These are phyloP conservation scores for Nesogale talazaci DNA, from an alignment of 2,113 vertebrate genomes.

Conservation along the genomic window DNA sequence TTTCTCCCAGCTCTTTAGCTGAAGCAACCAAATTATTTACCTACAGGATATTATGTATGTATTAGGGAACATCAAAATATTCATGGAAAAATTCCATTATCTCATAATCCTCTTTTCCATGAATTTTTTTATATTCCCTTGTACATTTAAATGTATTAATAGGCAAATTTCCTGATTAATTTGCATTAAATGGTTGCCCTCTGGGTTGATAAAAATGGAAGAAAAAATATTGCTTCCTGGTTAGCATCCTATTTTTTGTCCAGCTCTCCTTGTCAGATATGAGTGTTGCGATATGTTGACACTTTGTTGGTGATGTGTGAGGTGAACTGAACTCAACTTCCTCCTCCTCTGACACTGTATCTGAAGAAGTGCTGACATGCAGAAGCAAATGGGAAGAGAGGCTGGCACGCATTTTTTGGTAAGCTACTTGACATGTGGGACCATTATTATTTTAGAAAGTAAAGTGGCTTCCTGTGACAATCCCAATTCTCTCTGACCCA, in stretches of 20 bases:
- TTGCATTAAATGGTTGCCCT: background rate
- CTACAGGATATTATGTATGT: background rate
- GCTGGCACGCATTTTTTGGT: background rate
- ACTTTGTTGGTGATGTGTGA: slow-evolving; percentile 15
- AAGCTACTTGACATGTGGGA: background rate
- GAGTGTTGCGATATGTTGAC: background rate
- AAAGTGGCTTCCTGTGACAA: background rate
- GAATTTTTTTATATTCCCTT: no score
- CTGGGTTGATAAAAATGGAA: background rate
- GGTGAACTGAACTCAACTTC: slow-evolving; percentile 36
- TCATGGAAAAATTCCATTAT: no score
- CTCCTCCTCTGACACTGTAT: slow-evolving; percentile 30
- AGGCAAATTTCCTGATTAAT: slow-evolving; percentile 11
- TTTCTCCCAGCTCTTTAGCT: background rate
- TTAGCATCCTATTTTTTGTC: background rate
- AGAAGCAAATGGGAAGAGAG: background rate
- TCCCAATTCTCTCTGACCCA: background rate
- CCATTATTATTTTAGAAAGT: slow-evolving; percentile 16
- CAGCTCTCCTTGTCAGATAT: background rate
- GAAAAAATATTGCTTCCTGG: background rate
- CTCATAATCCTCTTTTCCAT: no score
- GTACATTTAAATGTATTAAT: no score
- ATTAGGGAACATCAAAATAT: no score
- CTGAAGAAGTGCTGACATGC: slow-evolving; percentile 17
- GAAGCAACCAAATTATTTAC: background rate